Evolutionary conservation across 2,113 vertebrate genomes (phyloP), one percentile per base, ranked within the genome.

Genomic region (Eptesicus fuscus): DNA sequence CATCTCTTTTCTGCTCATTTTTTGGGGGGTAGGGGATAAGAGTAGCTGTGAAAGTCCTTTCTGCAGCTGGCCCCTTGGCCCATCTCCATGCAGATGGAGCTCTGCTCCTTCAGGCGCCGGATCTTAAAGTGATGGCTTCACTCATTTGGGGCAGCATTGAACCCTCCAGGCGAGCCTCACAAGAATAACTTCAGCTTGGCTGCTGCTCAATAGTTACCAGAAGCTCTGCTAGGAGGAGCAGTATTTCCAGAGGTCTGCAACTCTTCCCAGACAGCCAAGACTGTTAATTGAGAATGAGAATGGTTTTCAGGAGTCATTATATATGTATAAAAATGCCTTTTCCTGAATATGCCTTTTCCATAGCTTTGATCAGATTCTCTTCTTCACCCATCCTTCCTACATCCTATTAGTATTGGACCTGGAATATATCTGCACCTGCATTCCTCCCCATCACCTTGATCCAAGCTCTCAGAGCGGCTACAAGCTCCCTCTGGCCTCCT

Each of bases 1-100:
- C 61, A n/a, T 83, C 70, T 83, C 70, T 89, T 80, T 28, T 51
- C 16, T 67, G 51, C 4, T 71, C 16, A 42, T 28, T 71, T 8
- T 77, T 14, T 23, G 56, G 22, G 56, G 20, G 20, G 1, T 23
- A 22, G 8, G 23, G 23, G 23, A 25, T 59, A 25, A 59, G 23
- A 78, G 25, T 1, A n/a, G 3, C 18, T 9, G 20, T 3, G 4
- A 7, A 70, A 78, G 32, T 6, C 65, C 20, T 88, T 91, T 71
- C 17, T 51, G n/a, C 2, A 16, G 2, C 42, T 25, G 28, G 22
- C 28, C 32, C 44, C 22, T 47, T 79, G 40, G 16, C 5, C 25
- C 8, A 23, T 17, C n/a, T 67, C 8, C 25, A 9, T 0, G 1
- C 10, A 56, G 37, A 4, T 12, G 9, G 37, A 12, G 0, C 14